Base-by-base conservation (phyloP, 2,113 vertebrate genomes). In the Corythornis vintsioides region DNA sequence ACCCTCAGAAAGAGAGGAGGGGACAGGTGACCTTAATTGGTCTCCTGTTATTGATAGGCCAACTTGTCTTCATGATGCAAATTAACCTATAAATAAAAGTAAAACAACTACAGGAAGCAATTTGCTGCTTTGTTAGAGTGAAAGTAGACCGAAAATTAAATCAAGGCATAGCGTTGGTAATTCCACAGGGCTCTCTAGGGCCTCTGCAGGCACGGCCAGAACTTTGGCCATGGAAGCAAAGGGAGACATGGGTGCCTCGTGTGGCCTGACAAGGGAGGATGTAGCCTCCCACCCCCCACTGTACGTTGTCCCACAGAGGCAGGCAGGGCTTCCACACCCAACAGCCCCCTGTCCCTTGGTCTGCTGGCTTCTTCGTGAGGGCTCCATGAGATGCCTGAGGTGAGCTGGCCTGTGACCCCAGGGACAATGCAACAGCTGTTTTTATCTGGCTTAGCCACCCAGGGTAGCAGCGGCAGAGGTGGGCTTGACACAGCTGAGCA, bases 61-160 rank as follows among this genome's bases (percentile, higher is more conserved):
- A 94, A 88, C 91, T 90, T 83, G 76, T 93, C 95, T 96, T 91
- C 80, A 0, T 67, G 92, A 96, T 96, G 93, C 93, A 95, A 94
- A 96, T 96, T 83, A 67, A 90, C 90, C 88, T 65, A 96, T 96
- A 96, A 96, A 96, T 95, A 95, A 95, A 93, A 92, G 95, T 93
- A 92, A 95, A 96, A 96, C 94, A 96, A 96, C 93, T 69, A 88
- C 88, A 59, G 90, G 83, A 88, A 90, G 90, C 88, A 96, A 95
- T 95, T 87, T 91, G 59, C 93, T 1, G 24, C 94, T 94, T 95
- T 96, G 93, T 95, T 95, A 88, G 71, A 92, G 91, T 26, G 81
- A 88, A 92, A 96, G 88, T 42, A 82, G 92, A 95, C 66, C 1
- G 25, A 95, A 95, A 95, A 95, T 95, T 63, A 79, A 94, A 95